These are phyloP conservation scores for Trissolcus brochymenae DNA, from an alignment of 2,888 invertebrate genomes.

Conservation along the genomic window DNA sequence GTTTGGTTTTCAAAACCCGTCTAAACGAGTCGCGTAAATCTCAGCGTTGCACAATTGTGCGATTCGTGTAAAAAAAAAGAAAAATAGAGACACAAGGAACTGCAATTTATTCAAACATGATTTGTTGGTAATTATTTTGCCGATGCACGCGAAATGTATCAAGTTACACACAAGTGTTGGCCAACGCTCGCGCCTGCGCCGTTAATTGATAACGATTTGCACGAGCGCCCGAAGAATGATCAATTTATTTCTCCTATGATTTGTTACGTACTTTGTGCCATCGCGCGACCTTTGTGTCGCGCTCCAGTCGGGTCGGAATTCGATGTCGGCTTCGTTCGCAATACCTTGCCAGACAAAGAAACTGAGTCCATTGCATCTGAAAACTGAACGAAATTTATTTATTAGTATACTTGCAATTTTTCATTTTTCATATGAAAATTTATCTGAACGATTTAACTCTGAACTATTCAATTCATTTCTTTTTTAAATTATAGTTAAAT, in stretches of 20 bases:
- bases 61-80: neutral
- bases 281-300: constrained; percentile 77
- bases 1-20: constrained; percentile 36
- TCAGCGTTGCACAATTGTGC: constrained; percentile 43
- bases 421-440: no score
- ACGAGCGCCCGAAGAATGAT: constrained; percentile 11
- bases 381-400: constrained; percentile 18
- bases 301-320: constrained; percentile 66
- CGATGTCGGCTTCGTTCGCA: constrained; percentile 65
- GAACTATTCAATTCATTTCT: no score
- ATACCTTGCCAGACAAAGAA: constrained; percentile 64
- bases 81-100: constrained; percentile 24
- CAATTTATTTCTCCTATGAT: constrained; percentile 49
- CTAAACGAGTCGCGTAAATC: constrained; percentile 28
- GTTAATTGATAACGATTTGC: constrained; percentile 37
- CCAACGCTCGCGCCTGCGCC: constrained; percentile 9
- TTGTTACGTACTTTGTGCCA: constrained; percentile 80
- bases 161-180: constrained; percentile 28
- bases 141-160: constrained; percentile 38
- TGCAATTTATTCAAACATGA: constrained; percentile 28
- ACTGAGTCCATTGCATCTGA: constrained; percentile 60
- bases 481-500: no score
- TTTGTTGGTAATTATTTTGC: constrained; percentile 16
- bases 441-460: no score
- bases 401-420: neutral